Conservation (phyloP, 1,140 invertebrate species). For the Pteromalus puparum region DNA sequence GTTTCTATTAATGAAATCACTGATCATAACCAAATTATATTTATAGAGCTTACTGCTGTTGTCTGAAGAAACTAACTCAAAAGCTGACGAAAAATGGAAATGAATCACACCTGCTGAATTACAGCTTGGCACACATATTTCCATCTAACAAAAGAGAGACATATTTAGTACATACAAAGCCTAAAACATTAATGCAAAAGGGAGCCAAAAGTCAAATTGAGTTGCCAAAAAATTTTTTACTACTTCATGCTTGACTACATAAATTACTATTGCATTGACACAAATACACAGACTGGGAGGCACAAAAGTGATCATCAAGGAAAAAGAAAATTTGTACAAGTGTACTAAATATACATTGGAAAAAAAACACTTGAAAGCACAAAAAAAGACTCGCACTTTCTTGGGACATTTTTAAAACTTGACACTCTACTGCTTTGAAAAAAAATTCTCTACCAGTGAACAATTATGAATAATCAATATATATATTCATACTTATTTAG, state of each 20-base stretch:
- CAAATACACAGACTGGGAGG: constrained; percentile 1
- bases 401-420: background rate
- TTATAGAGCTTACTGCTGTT: constrained; percentile 9
- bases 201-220: constrained; percentile 2
- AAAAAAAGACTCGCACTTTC: background rate
- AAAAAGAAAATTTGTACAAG: constrained; percentile 1
- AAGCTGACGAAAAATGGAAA: constrained; percentile 18
- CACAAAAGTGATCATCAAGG: background rate
- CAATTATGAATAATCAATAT: constrained; percentile 12
- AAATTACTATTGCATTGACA: constrained; percentile 1
- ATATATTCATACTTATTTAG: background rate
- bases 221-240: constrained; percentile 24
- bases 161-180: constrained; percentile 44
- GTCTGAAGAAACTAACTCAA: constrained; percentile 32
- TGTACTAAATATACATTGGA: constrained; percentile 31
- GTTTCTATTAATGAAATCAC: background rate
- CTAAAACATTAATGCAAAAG: background rate
- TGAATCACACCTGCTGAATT: constrained; percentile 34
- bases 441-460: background rate
- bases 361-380: constrained; percentile 8
- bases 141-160: constrained; percentile 38
- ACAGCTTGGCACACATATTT: constrained; percentile 31
- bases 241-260: background rate
- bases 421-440: background rate
- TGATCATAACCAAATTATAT: constrained; percentile 16